Conservation (phyloP, 2,113 vertebrate species). For the Brachyhypopomus occidentalis region DNA sequence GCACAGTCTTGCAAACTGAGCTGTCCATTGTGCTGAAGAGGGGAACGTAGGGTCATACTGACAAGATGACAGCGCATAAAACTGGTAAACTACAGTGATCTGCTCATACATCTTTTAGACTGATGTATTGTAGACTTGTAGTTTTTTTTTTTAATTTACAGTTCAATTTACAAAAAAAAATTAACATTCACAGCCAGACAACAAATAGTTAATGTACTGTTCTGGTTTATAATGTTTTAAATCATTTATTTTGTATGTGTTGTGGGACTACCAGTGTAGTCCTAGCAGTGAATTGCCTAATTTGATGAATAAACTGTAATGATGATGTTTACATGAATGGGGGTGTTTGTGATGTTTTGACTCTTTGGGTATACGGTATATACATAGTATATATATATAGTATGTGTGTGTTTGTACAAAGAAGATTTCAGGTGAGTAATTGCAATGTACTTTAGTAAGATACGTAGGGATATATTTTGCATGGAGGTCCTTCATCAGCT, state of each 20-base stretch:
- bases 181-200: no score
- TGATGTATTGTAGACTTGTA: neutral
- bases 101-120: neutral
- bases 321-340: neutral
- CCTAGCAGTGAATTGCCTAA: neutral
- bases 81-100: neutral
- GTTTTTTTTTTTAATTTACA: neutral
- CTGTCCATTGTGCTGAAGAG: neutral
- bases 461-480: no score
- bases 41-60: neutral
- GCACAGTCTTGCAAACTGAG: neutral
- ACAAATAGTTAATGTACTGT: neutral
- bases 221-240: neutral
- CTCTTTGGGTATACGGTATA: no score
- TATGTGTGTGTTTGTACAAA: no score
- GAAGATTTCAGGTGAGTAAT: no score
- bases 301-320: slow-evolving; percentile 5
- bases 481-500: no score
- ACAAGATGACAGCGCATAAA: neutral
- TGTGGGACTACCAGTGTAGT: neutral
- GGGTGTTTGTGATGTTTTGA: neutral
- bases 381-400: no score
- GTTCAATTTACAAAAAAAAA: no score
- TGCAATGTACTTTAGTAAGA: no score
- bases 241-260: neutral